Evolutionary conservation across 2,888 invertebrate species (phyloP).

Genomic region (Rhogogaster chlorosoma): DNA sequence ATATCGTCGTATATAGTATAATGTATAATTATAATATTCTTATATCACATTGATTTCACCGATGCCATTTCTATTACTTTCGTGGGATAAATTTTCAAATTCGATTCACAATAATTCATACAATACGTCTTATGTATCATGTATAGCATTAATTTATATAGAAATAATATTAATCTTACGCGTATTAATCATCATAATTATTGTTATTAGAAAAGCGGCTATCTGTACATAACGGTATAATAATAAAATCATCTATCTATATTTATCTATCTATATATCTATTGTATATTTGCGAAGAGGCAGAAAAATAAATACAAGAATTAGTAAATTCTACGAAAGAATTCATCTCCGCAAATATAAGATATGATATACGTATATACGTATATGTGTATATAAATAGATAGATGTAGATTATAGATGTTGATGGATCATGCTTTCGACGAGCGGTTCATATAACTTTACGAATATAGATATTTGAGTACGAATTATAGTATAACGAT

Average conservation of each 20-base stretch:
- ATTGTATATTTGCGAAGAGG: background rate
- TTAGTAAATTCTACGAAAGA: too few relatives aligned
- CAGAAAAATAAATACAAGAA: background rate
- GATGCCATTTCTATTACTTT: background rate
- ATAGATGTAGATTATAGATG: too few relatives aligned
- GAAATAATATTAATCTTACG: background rate
- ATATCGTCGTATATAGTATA: background rate
- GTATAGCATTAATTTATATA: conserved; percentile 42
- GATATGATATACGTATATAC: too few relatives aligned
- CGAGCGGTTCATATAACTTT: too few relatives aligned
- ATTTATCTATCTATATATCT: background rate
- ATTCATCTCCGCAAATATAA: too few relatives aligned
- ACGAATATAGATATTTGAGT: too few relatives aligned
- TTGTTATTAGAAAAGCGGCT: conserved; percentile 30
- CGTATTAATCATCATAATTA: background rate
- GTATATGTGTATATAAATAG: too few relatives aligned
- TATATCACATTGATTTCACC: background rate
- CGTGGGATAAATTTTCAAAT: background rate
- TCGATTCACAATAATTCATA: background rate
- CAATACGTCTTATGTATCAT: too few relatives aligned
- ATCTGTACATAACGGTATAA: conserved; percentile 1
- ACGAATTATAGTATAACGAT: too few relatives aligned
- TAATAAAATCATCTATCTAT: background rate
- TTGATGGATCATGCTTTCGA: too few relatives aligned
- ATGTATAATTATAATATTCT: conserved; percentile 5